Percentiles rank a stretch among this genome's conserved stretches.
These are phyloP conservation scores for Astyanax mexicanus DNA, from an alignment of 2,797 vertebrate genomes.

Conservation along the genomic window DNA sequence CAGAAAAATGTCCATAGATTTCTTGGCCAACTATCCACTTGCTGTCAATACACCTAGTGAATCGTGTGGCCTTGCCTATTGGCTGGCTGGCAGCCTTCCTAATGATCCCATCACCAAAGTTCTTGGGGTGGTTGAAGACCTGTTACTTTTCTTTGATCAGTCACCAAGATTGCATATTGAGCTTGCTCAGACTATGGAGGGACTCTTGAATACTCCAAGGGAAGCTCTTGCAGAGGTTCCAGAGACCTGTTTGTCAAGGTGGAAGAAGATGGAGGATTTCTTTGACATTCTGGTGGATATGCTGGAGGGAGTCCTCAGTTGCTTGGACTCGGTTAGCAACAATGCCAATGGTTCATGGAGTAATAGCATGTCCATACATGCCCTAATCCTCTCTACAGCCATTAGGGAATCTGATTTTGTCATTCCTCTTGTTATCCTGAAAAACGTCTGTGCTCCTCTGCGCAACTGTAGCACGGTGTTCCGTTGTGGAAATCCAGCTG, in stretches of 20 bases:
- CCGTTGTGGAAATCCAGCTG: slow-evolving; percentile 92
- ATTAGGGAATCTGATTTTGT: slow-evolving; percentile 92
- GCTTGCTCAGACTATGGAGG: slow-evolving; percentile 86
- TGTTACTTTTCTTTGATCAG: slow-evolving; percentile 87
- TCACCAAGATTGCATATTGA: slow-evolving; percentile 83
- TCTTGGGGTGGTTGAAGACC: slow-evolving; percentile 88
- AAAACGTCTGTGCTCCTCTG: slow-evolving; percentile 90
- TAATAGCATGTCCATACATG: slow-evolving; percentile 78
- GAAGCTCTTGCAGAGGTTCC: slow-evolving; percentile 81
- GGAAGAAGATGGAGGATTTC: slow-evolving; percentile 92
- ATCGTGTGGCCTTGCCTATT: slow-evolving; percentile 92
- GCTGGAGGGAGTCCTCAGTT: slow-evolving; percentile 88
- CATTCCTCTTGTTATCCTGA: slow-evolving; percentile 89
- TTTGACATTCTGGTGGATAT: slow-evolving; percentile 93
- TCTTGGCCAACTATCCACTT: slow-evolving; percentile 88
- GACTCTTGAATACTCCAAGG: slow-evolving; percentile 81
- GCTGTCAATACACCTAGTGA: slow-evolving; percentile 90
- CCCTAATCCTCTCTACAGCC: slow-evolving; percentile 85
- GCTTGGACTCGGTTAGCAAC: slow-evolving; percentile 86
- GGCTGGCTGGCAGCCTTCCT: slow-evolving; percentile 89
- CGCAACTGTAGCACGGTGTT: slow-evolving; percentile 95
- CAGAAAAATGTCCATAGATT: slow-evolving; percentile 88
- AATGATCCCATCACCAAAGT: slow-evolving; percentile 85
- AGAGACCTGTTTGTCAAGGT: slow-evolving; percentile 87
- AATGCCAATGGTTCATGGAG: slow-evolving; percentile 77